These are phyloP conservation scores for Chlorodrepanis virens DNA, from an alignment of 2,113 vertebrate species.

Conservation along the genomic window DNA sequence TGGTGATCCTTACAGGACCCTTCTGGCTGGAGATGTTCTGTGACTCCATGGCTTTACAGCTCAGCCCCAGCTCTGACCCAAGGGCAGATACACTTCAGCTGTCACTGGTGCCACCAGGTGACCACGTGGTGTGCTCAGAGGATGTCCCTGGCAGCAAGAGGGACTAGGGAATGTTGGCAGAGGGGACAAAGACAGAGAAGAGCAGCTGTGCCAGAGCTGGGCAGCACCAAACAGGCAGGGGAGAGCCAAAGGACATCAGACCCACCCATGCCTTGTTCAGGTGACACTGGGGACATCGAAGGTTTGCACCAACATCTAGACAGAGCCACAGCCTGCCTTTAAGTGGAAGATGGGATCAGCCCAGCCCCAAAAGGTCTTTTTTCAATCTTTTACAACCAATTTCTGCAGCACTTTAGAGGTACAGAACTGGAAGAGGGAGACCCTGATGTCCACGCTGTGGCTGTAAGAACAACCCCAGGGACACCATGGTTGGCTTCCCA, in stretches of 20 bases:
- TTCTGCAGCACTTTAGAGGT: background rate
- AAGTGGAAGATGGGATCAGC: background rate
- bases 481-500: background rate
- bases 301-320: background rate
- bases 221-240: background rate
- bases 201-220: background rate
- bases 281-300: fast-evolving
- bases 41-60: fast-evolving
- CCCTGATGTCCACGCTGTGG: fast-evolving
- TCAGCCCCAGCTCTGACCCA: background rate
- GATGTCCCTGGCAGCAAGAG: fast-evolving
- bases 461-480: background rate
- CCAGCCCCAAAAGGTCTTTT: background rate
- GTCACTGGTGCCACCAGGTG: background rate
- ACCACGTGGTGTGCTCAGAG: background rate
- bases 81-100: background rate
- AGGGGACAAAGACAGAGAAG: fast-evolving
- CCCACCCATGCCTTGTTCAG: background rate
- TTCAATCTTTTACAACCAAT: background rate
- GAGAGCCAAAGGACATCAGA: background rate
- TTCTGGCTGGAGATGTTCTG: background rate
- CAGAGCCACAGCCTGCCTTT: background rate
- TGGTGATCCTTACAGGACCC: background rate
- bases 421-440: background rate
- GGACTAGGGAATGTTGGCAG: background rate